Percentiles rank a stretch among this genome's conserved stretches.
Conservation (phyloP, 1,140 invertebrate species). For the Ceratosolen solmsi region DNA sequence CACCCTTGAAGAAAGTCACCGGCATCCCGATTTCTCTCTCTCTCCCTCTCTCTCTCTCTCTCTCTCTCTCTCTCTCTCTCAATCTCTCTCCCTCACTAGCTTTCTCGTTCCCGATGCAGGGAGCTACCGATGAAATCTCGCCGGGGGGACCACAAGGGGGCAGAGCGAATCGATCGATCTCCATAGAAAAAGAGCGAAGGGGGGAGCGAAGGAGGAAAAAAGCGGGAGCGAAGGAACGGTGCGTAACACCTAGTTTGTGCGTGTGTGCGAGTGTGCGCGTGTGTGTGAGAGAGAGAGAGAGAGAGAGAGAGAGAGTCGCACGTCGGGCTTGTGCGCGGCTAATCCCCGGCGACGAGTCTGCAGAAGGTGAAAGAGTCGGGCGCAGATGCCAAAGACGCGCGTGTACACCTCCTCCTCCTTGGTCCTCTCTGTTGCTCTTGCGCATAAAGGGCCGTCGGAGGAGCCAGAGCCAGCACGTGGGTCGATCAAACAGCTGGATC, state of each 20-base stretch:
- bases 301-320: conserved; percentile 4
- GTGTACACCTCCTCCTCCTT: conserved; percentile 62
- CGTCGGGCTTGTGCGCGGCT: not conserved
- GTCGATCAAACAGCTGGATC: conserved; percentile 29
- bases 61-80: not conserved
- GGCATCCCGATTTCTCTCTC: not conserved
- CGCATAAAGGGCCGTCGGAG: not conserved
- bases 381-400: conserved; percentile 52
- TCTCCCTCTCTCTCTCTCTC: not conserved
- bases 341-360: conserved; percentile 18
- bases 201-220: not conserved
- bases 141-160: not conserved
- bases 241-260: not conserved
- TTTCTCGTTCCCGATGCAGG: not conserved
- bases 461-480: conserved; percentile 2
- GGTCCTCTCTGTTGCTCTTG: conserved; percentile 49
- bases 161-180: conserved; percentile 6
- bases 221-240: not conserved
- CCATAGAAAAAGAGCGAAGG: conserved; percentile 18
- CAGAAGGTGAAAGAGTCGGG: conserved; percentile 15
- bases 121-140: not conserved
- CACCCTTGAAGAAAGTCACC: conserved; percentile 16
- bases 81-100: not conserved
- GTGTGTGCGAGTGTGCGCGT: not conserved
- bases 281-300: not conserved